Percentiles rank a stretch among this genome's conserved stretches.
Evolutionary conservation across 2,888 invertebrate genomes (phyloP).

Genomic region (Conus canariensis): DNA sequence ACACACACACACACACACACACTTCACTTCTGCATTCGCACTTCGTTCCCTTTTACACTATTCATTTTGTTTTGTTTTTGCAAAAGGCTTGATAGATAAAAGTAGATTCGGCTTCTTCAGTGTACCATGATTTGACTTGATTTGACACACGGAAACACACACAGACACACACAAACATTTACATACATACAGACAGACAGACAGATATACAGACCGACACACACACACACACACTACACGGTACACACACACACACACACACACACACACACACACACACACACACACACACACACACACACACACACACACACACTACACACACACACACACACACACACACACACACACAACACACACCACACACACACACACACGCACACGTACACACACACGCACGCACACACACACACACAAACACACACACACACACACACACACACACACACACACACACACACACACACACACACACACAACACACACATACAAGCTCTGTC

Average conservation of each 20-base stretch:
- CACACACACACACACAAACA: slow-evolving; percentile 1
- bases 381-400: not conserved
- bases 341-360: not conserved
- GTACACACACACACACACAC: not conserved
- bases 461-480: not conserved
- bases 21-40: too few relatives aligned
- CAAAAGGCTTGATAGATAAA: too few relatives aligned
- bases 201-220: not conserved
- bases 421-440: not conserved
- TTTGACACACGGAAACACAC: not conserved
- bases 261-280: slow-evolving; percentile 6
- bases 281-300: slow-evolving; percentile 10
- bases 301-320: not conserved
- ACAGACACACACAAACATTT: not conserved
- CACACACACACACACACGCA: not conserved
- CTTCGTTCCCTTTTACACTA: too few relatives aligned
- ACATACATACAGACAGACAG: not conserved
- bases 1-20: not conserved
- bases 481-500: not conserved
- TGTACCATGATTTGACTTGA: not conserved
- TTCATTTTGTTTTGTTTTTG: too few relatives aligned
- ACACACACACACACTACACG: not conserved
- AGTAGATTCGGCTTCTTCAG: too few relatives aligned
- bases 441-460: not conserved
- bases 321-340: slow-evolving; percentile 10